Base-by-base conservation (phyloP, 2,113 vertebrate genomes). In the Cacatua alba region DNA sequence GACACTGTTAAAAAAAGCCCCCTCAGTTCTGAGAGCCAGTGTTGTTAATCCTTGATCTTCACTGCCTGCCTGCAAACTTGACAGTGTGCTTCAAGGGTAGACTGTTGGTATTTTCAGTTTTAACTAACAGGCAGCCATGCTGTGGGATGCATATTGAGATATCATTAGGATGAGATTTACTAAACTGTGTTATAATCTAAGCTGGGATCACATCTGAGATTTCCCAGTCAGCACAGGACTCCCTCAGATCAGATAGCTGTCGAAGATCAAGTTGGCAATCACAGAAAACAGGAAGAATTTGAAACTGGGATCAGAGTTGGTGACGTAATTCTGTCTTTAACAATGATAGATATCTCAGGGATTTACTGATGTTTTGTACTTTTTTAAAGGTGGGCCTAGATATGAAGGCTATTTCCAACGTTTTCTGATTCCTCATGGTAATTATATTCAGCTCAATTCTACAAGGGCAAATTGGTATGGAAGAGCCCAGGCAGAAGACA, bases 31-130 rank as follows among this genome's bases (percentile, higher is more conserved):
- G 69, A 94, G 43, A 86, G 26, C 17, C 0, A 0, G n/a, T 91
- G 62, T 52, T 82, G 82, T 95, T 96, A 91, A 76, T 92, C 89
- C 89, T 95, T 91, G 82, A 77, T 96, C 91, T 94, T 55, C 8
- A 12, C 59, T 82, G 75, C 13, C 43, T 83, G 39, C 60, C 74
- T 88, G 33, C 44, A 77, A 77, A 88, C 59, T 74, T 90, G 71
- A 70, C 65, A 52, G 17, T 39, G n/a, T 84, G 46, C 29, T 91
- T 77, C 80, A 91, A 67, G 68, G 64, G 51, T 55, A 63, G 77
- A 15, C 23, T 76, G 12, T 10, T 65, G 29, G 18, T 68, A 70
- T 86, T 87, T 93, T 71, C 48, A 65, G 33, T 79, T 85, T 85
- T 65, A 85, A 39, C 65, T 72, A 52, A 37, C 17, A 46, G 23